Evolutionary conservation across 2,888 invertebrate genomes (phyloP), one percentile per base, ranked within the genome.

Genomic region (Endotricha flammealis): DNA sequence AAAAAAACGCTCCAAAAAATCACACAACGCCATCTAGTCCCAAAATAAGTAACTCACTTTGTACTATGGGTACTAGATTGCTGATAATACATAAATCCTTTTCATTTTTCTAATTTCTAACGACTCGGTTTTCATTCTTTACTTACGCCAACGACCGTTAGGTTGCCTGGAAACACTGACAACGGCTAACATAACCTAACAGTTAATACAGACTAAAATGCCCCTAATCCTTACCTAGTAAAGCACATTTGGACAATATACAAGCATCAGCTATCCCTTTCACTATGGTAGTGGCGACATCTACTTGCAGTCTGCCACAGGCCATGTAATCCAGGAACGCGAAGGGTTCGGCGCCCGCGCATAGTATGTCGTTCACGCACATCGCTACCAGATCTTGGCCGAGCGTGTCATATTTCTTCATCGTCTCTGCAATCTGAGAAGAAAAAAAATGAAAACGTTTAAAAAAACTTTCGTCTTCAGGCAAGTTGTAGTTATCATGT

Each of bases 241-340:
- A 81, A 8, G 97, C 93, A 74, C 98, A 98, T 0, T 93, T 94
- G 0, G 98, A 93, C 62, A 90, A 85, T 32, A 89, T 80, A 62
- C 99, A 99, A 0, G 97, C 99, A 46, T 95, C 91, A 0, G 95
- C 92, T 46, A 99, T 92, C 0, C 99, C 97, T 47, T 89, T 88
- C 4, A 99, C 90, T 8, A 99, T 94, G 44, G 91, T 88, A 2
- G 91, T 88, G 0, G 97, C 95, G 0, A 91, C 87, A 0, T 90
- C 87, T 1, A 96, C 91, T 56, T 96, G 90, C 40, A 99, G 86
- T 34, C 91, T 88, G 0, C 98, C 97, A 64, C 96, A 96, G 12
- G 98, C 97, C 77, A 96, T 97, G 74, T 99, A 99, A 87, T 99
- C 99, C 10, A 99, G 86, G 81, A 99, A 99, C 53, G 96, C 98